Evolutionary conservation across 2,797 vertebrate species (phyloP), one percentile per base, ranked within the genome.

Genomic region (Anabacerthia variegaticeps): DNA sequence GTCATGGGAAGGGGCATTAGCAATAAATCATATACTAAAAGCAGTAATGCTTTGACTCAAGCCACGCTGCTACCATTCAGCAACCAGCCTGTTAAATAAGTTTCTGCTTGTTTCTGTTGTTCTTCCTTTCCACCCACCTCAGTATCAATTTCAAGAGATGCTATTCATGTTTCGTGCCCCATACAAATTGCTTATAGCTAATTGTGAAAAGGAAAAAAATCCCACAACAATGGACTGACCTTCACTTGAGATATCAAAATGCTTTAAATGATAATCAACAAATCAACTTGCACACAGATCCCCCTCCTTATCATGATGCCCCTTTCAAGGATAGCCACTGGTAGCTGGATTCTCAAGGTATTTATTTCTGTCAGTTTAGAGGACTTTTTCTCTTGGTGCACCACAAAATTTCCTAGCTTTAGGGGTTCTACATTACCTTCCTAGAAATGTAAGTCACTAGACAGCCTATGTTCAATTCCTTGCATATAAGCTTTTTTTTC

Each of bases 11-110:
- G 91, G 46, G 77, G 76, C 78, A 92, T 82, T 90, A 89, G 92
- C 80, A 77, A 97, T 96, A 96, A 92, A 96, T 96, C 93, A 93
- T 92, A 86, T 58, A 61, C 89, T 97, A 94, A 96, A 93, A 92
- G 91, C 90, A 74, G 84, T 80, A 93, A 91, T 89, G 79, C 76
- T 96, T 87, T 81, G 77, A 92, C 92, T 96, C 85, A 93, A 84
- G 59, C 84, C 44, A 12, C 6, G 18, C 88, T 92, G 88, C 88
- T 81, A 85, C 83, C 18, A 43, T 92, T 95, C 87, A 93, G 77
- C 89, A 92, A 46, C 63, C 79, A 90, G 85, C 46, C 63, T 93
- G 91, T 93, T 96, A 93, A 96, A 79, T 86, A 92, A 92, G 55
- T 58, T 85, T 49, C 55, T 86, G 48, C 83, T 93, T 92, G 88